Evolutionary conservation across 1,140 invertebrate genomes (phyloP).

Genomic region (Harpegnathos saltator): DNA sequence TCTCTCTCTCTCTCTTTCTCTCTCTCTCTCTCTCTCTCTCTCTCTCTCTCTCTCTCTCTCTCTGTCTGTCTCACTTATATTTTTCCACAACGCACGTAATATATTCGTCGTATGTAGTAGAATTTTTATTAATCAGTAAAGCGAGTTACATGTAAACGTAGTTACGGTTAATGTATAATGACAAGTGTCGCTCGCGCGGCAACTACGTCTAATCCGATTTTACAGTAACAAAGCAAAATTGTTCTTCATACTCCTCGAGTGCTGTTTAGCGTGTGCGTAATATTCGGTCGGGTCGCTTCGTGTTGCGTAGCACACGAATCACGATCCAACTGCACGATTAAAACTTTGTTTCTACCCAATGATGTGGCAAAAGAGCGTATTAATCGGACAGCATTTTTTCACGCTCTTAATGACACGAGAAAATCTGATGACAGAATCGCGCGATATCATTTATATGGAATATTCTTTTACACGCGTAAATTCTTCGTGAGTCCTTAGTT

Average conservation of each 20-base stretch:
- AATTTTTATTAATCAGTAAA: conserved; percentile 15
- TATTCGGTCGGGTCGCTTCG: conserved; percentile 12
- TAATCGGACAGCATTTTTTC: conserved; percentile 36
- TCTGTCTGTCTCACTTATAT: too few species aligned
- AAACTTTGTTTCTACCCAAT: conserved; percentile 24
- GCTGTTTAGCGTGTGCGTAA: neutral
- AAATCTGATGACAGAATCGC: conserved; percentile 8
- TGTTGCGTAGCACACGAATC: neutral
- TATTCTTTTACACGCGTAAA: neutral
- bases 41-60: too few species aligned
- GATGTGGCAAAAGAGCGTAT: conserved; percentile 19
- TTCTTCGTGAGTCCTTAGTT: neutral
- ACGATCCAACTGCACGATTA: conserved; percentile 7
- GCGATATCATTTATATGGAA: conserved; percentile 15
- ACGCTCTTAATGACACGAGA: conserved; percentile 19
- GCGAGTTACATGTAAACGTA: neutral
- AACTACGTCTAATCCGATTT: conserved; percentile 2
- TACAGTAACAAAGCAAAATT: conserved; percentile 12
- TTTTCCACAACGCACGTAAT: neutral
- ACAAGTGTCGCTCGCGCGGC: neutral
- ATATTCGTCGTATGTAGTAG: neutral
- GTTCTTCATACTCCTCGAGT: neutral
- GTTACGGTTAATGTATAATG: neutral
- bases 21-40: too few species aligned
- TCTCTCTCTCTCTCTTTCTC: too few species aligned